Evolutionary conservation across 2,113 vertebrate genomes (phyloP), one percentile per base, ranked within the genome.

Genomic region (Himantopus leucocephalus): DNA sequence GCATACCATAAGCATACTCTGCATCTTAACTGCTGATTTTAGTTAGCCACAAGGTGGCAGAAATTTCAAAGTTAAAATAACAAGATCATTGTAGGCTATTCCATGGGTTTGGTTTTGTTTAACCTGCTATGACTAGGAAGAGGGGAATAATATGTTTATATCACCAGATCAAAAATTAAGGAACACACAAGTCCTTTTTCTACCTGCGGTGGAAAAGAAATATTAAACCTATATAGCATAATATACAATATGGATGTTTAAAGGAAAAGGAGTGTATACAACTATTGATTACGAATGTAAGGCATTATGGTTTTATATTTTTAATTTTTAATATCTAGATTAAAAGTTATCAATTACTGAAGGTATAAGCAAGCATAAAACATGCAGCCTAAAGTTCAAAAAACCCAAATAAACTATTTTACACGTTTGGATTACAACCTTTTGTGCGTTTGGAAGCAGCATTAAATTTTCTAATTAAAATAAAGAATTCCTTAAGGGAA

Each of bases 41-140:
- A 92, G 82, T 87, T 88, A 96, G 89, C 97, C 98, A 98, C 97
- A 98, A 98, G 98, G 97, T 98, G 97, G 98, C 98, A 98, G 96
- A 93, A 97, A 98, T 91, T 97, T 96, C 97, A 63, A 97, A 83
- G 90, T 91, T 90, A 97, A 96, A 96, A 92, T 55, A 35, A 66
- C 64, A 62, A 73, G 43, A 58, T 43, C 9, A 2, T 43, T 55
- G 64, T 52, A 34, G 14, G 30, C 30, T 85, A 2, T 34, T 87
- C 34, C 32, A 16, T 19, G 16, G 11, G 26, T 67, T 90, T 8
- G 7, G 30, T 75, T 92, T 89, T 71, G 32, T 71, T 82, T 59
- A 63, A 74, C 18, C 62, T 71, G 27, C 63, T 70, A 48, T 2
- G 1, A 39, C 35, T 78, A 94, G 17, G 47, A 93, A 52, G 35